Conservation (phyloP, 2,113 vertebrate genomes). For the Lota lota region DNA sequence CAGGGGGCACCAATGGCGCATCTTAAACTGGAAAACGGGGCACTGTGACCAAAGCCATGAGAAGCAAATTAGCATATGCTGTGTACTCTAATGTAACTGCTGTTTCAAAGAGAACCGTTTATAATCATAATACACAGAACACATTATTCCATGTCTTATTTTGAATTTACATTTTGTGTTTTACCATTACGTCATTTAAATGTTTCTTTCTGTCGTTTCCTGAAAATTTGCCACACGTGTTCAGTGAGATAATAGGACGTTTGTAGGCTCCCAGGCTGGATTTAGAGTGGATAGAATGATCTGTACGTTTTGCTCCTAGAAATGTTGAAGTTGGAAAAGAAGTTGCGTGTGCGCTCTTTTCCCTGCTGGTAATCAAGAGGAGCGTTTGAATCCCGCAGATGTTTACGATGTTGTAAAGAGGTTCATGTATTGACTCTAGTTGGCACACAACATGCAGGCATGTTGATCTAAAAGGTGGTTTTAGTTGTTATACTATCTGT, state of each 20-base stretch:
- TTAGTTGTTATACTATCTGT: conserved; percentile 31
- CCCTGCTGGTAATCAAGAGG: conserved; percentile 53
- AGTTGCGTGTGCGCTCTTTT: conserved; percentile 74
- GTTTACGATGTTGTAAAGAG: conserved; percentile 68
- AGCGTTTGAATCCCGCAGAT: conserved; percentile 44
- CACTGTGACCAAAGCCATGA: conserved; percentile 24
- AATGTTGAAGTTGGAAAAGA: conserved; percentile 35
- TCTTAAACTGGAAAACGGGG: conserved; percentile 11
- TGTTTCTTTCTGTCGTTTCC: too few relatives aligned
- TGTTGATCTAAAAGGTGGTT: conserved; percentile 69
- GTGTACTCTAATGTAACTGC: conserved; percentile 31
- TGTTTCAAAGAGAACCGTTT: conserved; percentile 25
- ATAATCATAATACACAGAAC: conserved; percentile 16
- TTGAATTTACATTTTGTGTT: conserved; percentile 31
- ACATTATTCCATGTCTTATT: conserved; percentile 23
- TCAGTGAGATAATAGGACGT: not conserved
- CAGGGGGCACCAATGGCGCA: conserved; percentile 41
- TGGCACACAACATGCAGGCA: conserved; percentile 82
- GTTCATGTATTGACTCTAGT: conserved; percentile 51
- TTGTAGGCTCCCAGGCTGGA: not conserved
- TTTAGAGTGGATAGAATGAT: not conserved
- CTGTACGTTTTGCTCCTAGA: conserved; percentile 9
- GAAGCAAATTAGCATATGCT: conserved; percentile 8
- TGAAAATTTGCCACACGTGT: not conserved
- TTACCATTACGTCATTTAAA: conserved; percentile 29